Percentiles rank a stretch among this genome's conserved stretches.
Evolutionary conservation across 2,888 invertebrate genomes (phyloP).

Genomic region (Zygaena filipendulae): DNA sequence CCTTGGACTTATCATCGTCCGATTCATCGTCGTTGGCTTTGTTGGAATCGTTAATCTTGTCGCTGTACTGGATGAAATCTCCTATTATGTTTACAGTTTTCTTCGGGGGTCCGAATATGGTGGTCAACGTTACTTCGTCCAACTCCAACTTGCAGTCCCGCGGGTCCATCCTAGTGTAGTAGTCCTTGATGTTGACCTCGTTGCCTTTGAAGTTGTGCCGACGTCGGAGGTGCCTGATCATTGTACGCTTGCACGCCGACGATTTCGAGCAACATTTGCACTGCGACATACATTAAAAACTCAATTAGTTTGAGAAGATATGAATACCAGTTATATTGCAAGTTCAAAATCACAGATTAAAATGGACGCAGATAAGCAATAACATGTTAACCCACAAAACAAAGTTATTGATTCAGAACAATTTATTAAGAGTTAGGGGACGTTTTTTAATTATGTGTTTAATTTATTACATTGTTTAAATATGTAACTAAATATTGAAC

Average conservation of each 20-base stretch:
- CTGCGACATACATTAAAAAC: slow-evolving; percentile 29
- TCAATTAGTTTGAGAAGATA: too few species aligned
- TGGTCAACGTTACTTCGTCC: slow-evolving; percentile 41
- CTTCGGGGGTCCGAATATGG: slow-evolving; percentile 47
- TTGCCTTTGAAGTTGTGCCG: slow-evolving; percentile 41
- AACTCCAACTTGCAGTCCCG: slow-evolving; percentile 45
- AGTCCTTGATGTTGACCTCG: slow-evolving; percentile 31
- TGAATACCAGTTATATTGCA: too few species aligned
- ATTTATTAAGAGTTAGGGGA: too few species aligned
- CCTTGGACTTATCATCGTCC: slow-evolving; percentile 12
- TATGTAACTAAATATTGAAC: too few species aligned
- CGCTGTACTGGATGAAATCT: slow-evolving; percentile 21
- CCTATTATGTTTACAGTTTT: slow-evolving; percentile 24
- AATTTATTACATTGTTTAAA: too few species aligned
- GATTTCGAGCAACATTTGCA: slow-evolving; percentile 61
- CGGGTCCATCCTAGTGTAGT: slow-evolving; percentile 42
- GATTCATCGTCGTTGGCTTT: slow-evolving; percentile 9
- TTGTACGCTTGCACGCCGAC: slow-evolving; percentile 51
- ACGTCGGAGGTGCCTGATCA: slow-evolving; percentile 52
- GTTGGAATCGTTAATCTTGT: slow-evolving; percentile 4
- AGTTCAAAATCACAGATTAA: too few species aligned
- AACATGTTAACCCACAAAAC: too few species aligned
- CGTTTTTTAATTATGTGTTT: too few species aligned
- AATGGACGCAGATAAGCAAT: too few species aligned
- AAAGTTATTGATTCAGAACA: too few species aligned